Base-by-base conservation (phyloP, 2,888 invertebrate species). In the Gandaritis pyraliata region DNA sequence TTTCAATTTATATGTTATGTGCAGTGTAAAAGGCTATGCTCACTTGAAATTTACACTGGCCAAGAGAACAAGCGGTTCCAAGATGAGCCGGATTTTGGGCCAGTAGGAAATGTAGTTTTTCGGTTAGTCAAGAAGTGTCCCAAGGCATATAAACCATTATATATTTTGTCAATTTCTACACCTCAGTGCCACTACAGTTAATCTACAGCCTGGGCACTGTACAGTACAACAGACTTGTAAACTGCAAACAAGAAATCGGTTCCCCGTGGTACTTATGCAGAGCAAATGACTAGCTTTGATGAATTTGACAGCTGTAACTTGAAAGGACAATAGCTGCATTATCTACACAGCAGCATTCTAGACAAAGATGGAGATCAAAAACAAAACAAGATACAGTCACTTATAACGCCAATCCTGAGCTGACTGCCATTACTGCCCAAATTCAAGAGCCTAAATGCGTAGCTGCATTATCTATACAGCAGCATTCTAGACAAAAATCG, bases 11-110 rank as follows among this genome's bases (percentile, higher is more conserved):
- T 73, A 59, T 68, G 65, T 68, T 2, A 55, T 69, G 57, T 70
- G 73, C 63, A 68, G 65, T 16, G 58, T 75, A 8, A 60, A 62
- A 68, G 72, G 72, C 6, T 70, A 68, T 70, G 73, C 72, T 64
- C 61, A 72, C 72, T 73, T 69, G 64, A 72, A 47, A 68, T 73
- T 36, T 71, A 74, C 47, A 59, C 70, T 70, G 72, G 74, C 23
- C 70, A 72, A 66, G 68, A 75, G 57, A 69, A 63, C 69, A 66
- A 72, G 46, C 68, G 68, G 61, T 45, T 69, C 63, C 69, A 13
- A 69, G 71, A 72, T 71, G 73, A 76, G 61, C 74, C 77, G 75
- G 74, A 78, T 72, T 71, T 76, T 62, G 73, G 73, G 46, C 65
- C 74, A 69, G 69, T 68, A 15, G 69, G 71, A 49, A 76, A 76